Evolutionary conservation across 2,888 invertebrate genomes (phyloP).

Genomic region (Rhagophthalmus giganteus): DNA sequence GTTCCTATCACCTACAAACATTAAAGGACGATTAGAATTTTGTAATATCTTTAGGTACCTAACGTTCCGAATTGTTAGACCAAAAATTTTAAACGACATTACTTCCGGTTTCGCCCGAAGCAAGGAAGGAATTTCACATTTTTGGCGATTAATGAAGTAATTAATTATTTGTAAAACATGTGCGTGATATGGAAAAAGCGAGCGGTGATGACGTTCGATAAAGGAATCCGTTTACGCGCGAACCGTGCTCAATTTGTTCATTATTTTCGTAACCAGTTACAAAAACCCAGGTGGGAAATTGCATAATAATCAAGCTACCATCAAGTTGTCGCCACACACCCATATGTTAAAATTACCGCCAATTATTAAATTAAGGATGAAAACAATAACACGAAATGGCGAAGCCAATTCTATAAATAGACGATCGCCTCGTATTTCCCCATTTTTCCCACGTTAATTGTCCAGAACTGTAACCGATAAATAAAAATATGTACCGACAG

Average conservation of each 20-base stretch:
- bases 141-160: not conserved
- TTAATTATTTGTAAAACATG: not conserved
- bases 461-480: not conserved
- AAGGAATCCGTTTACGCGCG: not conserved
- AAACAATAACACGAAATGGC: not conserved
- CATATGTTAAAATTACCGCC: not conserved
- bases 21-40: no score
- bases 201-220: not conserved
- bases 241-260: not conserved
- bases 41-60: no score
- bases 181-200: no score
- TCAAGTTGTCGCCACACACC: not conserved
- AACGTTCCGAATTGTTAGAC: no score
- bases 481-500: constrained; percentile 6
- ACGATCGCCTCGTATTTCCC: constrained; percentile 5
- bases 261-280: not conserved
- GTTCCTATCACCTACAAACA: no score
- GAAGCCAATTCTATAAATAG: constrained; percentile 3
- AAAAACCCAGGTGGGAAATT: not conserved
- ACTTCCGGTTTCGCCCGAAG: no score
- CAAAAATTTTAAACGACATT: no score
- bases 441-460: constrained; percentile 1
- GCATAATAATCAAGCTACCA: constrained; percentile 4
- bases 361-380: not conserved
- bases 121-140: no score